phyloP scores from a whole-genome alignment of 2,113 vertebrate genomes.

The Bambusicola thoracicus region DNA sequence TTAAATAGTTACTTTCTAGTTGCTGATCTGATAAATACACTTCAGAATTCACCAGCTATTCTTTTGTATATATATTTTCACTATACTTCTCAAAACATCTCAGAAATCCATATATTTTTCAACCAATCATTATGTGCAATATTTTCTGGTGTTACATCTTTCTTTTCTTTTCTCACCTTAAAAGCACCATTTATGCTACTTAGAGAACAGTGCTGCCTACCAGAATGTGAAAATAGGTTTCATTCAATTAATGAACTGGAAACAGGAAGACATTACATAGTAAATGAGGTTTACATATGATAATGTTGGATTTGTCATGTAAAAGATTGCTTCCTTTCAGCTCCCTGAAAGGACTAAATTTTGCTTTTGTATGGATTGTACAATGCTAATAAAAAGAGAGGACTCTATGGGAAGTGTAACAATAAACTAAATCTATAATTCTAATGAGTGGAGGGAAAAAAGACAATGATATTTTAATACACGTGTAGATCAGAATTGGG shows the following conservation, averaged over 20 bases:
- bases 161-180: background rate
- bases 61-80: background rate
- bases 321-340: conserved; percentile 76
- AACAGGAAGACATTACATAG: conserved; percentile 76
- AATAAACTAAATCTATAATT: conserved; percentile 76
- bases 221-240: conserved; percentile 75
- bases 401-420: conserved; percentile 56
- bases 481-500: conserved; percentile 37
- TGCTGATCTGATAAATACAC: background rate
- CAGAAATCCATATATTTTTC: background rate
- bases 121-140: background rate
- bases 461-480: conserved; percentile 70
- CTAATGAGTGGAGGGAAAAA: conserved; percentile 58
- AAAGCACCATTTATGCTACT: conserved; percentile 52
- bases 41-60: background rate
- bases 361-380: conserved; percentile 72
- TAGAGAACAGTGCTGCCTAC: conserved; percentile 61
- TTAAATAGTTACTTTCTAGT: background rate
- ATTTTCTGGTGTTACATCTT: conserved; percentile 6
- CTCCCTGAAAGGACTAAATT: conserved; percentile 73
- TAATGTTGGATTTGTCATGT: conserved; percentile 78
- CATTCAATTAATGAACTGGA: conserved; percentile 81
- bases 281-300: conserved; percentile 81
- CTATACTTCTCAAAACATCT: background rate
- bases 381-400: conserved; percentile 75